phyloP scores from a whole-genome alignment of 2,888 invertebrate genomes.

The Drosophila glabriapex region DNA sequence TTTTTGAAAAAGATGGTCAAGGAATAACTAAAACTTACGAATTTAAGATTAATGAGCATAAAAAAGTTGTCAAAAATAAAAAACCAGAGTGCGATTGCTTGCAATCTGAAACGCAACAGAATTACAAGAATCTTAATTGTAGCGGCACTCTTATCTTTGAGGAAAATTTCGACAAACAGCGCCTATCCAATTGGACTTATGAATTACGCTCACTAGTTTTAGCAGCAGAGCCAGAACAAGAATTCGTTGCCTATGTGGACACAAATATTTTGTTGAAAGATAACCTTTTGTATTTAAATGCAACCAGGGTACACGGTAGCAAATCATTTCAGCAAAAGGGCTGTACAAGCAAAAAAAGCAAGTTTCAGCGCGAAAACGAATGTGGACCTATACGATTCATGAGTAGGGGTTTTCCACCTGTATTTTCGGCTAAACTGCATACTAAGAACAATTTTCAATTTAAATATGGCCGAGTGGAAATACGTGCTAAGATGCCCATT shows the following conservation, averaged over 20 bases:
- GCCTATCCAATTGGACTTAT: neutral
- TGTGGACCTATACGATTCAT: neutral
- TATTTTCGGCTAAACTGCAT: conserved; percentile 24
- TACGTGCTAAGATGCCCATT: conserved; percentile 29
- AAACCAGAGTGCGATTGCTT: neutral
- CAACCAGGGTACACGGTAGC: neutral
- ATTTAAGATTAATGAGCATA: conserved; percentile 12
- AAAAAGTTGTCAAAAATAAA: neutral
- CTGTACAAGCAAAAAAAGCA: conserved; percentile 9
- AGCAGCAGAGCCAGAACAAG: neutral
- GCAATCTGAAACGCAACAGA: neutral
- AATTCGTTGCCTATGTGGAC: conserved; percentile 26
- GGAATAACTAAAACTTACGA: conserved; percentile 1
- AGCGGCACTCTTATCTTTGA: conserved; percentile 13
- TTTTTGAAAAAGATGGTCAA: conserved; percentile 13
- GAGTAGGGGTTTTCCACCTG: neutral
- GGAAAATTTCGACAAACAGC: conserved; percentile 18
- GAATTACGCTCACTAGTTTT: conserved; percentile 5
- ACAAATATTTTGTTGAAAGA: neutral
- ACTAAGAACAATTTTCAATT: conserved; percentile 14
- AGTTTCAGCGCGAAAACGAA: fast-evolving
- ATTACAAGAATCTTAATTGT: neutral
- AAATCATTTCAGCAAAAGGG: fast-evolving
- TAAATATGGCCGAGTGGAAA: conserved; percentile 44
- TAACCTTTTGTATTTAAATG: conserved; percentile 9